phyloP scores from a whole-genome alignment of 23 tunicate genomes.

The Styela plicata region DNA sequence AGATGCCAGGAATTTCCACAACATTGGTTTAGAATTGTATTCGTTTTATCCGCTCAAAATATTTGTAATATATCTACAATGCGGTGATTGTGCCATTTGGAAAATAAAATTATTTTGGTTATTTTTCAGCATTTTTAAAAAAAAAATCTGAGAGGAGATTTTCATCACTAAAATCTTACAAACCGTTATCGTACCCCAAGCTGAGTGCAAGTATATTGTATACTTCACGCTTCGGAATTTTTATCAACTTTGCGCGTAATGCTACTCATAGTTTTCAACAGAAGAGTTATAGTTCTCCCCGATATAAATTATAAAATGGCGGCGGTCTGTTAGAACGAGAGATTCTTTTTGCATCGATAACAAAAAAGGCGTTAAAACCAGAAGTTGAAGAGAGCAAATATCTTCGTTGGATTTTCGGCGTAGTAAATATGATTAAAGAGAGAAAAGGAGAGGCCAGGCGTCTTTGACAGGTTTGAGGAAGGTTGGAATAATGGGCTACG shows the following conservation, averaged over 20 bases:
- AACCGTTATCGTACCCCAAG: too few relatives aligned
- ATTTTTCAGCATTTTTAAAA: too few relatives aligned
- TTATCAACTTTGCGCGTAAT: not conserved
- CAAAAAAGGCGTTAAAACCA: conserved; percentile 11
- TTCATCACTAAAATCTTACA: too few relatives aligned
- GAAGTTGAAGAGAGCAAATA: conserved; percentile 23
- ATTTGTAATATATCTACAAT: too few relatives aligned
- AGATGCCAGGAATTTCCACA: not conserved
- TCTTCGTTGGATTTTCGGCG: not conserved
- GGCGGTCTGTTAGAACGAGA: not conserved
- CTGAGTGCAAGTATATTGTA: too few relatives aligned
- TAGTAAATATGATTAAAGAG: conserved; percentile 15
- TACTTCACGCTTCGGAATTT: not conserved
- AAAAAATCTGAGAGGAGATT: too few relatives aligned
- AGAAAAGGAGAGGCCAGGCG: conserved; percentile 6
- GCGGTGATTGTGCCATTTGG: too few relatives aligned
- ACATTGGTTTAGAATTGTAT: too few relatives aligned
- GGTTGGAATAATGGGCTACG: conserved; percentile 34
- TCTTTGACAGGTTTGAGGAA: conserved; percentile 20
- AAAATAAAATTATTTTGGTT: too few relatives aligned
- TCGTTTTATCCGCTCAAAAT: too few relatives aligned
- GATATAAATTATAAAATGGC: conserved; percentile 21
- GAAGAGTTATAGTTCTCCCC: not conserved
- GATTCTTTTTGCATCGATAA: not conserved
- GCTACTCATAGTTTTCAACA: not conserved